A percentile compares a stretch with the other conserved stretches of the same genome.
phyloP scores from a whole-genome alignment of 2,797 vertebrate species.

The Sebastes minor region DNA sequence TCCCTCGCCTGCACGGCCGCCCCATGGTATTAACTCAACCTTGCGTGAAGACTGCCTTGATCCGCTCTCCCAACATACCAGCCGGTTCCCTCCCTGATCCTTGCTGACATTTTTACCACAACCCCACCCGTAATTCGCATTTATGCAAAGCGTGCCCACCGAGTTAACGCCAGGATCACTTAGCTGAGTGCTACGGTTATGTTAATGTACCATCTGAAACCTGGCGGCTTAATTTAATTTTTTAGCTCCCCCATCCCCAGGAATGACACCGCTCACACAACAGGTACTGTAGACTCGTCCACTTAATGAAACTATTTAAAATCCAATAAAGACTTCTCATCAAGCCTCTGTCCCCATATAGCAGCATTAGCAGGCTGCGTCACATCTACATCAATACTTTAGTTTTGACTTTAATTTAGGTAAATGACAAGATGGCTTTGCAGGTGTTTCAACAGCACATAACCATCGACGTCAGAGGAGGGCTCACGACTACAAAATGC shows the following conservation, averaged over 20 bases:
- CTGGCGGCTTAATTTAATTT: constrained; percentile 59
- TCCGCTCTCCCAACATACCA: constrained; percentile 11
- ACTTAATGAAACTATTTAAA: constrained; percentile 62
- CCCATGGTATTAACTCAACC: constrained; percentile 28
- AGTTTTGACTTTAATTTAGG: not conserved
- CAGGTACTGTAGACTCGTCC: constrained; percentile 18
- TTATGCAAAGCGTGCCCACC: constrained; percentile 49
- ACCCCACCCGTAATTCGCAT: constrained; percentile 40
- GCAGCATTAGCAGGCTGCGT: constrained; percentile 1
- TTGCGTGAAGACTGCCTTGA: constrained; percentile 18
- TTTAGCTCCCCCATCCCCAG: constrained; percentile 16
- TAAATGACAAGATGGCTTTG: constrained; percentile 25
- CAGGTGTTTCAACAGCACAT: not conserved
- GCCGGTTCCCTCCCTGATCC: not conserved
- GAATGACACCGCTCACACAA: constrained; percentile 19
- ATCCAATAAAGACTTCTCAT: constrained; percentile 40
- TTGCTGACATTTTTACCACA: constrained; percentile 38
- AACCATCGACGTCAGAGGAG: not conserved
- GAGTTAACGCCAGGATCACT: constrained; percentile 56
- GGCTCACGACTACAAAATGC: not conserved
- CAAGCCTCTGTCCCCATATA: constrained; percentile 4
- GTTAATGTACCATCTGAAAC: constrained; percentile 60
- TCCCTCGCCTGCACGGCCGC: not conserved
- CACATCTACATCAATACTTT: constrained; percentile 10
- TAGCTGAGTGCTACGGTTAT: constrained; percentile 50